Base-by-base conservation (phyloP, 2,888 invertebrate genomes). In the Hybos culiciformis region DNA sequence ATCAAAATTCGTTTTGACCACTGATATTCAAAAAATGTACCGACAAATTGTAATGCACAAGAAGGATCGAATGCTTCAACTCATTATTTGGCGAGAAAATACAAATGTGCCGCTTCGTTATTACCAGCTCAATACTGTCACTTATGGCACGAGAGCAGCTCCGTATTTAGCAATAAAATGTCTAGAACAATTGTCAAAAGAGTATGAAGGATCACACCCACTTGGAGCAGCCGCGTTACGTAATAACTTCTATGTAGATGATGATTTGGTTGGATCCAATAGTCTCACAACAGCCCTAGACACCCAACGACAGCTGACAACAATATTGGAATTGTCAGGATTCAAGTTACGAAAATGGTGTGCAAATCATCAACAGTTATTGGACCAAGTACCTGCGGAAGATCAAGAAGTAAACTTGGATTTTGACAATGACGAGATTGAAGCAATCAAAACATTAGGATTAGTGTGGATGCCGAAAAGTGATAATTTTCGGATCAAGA, bases 91-190 rank as follows among this genome's bases (percentile, higher is more conserved):
- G 50, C 36, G 44, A 32, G 23, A n/a, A n/a, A n/a, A n/a, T n/a
- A n/a, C n/a, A n/a, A n/a, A n/a, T n/a, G n/a, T n/a, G n/a, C n/a
- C n/a, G n/a, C n/a, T n/a, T n/a, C n/a, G n/a, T n/a, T n/a, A n/a
- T n/a, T n/a, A n/a, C n/a, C 29, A 29, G 29, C n/a, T 29, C n/a
- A 29, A 29, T n/a, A 29, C 29, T n/a, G 29, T 29, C 12, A 29
- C 38, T 14, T 53, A 49, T 45, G 53, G 54, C 17, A 46, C 46
- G 3, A 37, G 49, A 5, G 18, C 46, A 7, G 49, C 54, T 3
- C 51, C 54, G 9, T 54, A 37, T 43, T 41, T 51, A n/a, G 53
- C 54, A 2, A 50, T 47, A 2, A 42, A 48, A 26, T 38, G 43
- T 7, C 19, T 56, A 4, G 45, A 46, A 8, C 44, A 49, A 24